Base-by-base conservation (phyloP, 2,797 vertebrate genomes). In the Sebastolobus alascanus region DNA sequence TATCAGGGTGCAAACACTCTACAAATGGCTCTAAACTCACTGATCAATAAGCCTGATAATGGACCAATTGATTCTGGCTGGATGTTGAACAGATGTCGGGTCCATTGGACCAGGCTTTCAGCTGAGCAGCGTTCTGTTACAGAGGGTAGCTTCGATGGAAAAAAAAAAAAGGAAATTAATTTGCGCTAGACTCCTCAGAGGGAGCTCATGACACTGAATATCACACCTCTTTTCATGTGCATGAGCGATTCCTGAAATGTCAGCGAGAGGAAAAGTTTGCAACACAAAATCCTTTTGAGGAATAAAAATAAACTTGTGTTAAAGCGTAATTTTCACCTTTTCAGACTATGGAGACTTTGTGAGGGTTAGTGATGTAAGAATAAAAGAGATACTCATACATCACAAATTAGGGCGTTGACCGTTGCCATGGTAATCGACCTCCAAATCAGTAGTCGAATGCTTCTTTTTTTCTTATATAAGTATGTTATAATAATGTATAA, bases 1-100 rank as follows among this genome's bases (percentile, higher is more conserved):
- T 72, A 87, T 90, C 8, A 22, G 52, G 43, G 29, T 52, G 65
- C 55, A 79, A 87, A 82, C 60, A 68, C 73, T 80, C 68, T 61
- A 71, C 75, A 77, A 87, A 83, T 77, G 59, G 71, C 67, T 64
- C 37, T 68, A 74, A 92, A 86, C 77, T 79, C 67, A 67, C 63
- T 46, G 82, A 87, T 92, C 84, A 66, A 89, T 90, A 73, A 6
- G 16, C 70, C 68, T 11, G 65, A 84, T 84, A 87, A 87, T 84
- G 84, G 90, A 87, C 70, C 40, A 80, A 89, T 75, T 65, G 91
- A 89, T 88, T 58, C 65, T 65, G 82, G 37, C 83, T 61, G 75
- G 29, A 79, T 66, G 82, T 66, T 37, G 46, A 73, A 82, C 75
- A 75, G 18, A 79, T 75, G 78, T 73, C 5, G 27, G 71, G 68